Evolutionary conservation across 2,888 invertebrate species (phyloP).

Genomic region (Protodeltote pygarga): DNA sequence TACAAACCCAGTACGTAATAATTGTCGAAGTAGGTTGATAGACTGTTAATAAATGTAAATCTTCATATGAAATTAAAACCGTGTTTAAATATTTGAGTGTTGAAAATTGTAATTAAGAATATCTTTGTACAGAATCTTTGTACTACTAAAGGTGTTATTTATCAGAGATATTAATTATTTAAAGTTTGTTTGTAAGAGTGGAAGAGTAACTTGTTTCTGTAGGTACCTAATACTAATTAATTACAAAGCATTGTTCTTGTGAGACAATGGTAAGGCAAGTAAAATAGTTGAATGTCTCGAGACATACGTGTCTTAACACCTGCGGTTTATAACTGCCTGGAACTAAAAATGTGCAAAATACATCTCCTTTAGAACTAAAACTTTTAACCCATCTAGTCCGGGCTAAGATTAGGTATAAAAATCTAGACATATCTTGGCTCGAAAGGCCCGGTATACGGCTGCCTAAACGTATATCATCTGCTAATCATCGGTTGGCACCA

Average conservation of each 20-base stretch:
- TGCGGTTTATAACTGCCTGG: conserved; percentile 39
- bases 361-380: too few relatives aligned
- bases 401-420: too few relatives aligned
- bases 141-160: conserved; percentile 38
- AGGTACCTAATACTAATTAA: conserved; percentile 62
- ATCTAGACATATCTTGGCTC: too few relatives aligned
- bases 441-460: too few relatives aligned
- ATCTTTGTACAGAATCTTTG: conserved; percentile 51
- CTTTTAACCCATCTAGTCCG: too few relatives aligned
- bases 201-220: conserved; percentile 54
- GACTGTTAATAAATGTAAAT: conserved; percentile 12
- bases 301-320: conserved; percentile 50
- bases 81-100: conserved; percentile 18
- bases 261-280: conserved; percentile 61
- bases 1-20: conserved; percentile 16
- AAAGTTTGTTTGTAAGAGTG: conserved; percentile 51
- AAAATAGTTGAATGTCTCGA: conserved; percentile 48
- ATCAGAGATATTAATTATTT: conserved; percentile 57
- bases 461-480: too few relatives aligned
- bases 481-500: too few relatives aligned
- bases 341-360: conserved; percentile 2
- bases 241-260: conserved; percentile 65
- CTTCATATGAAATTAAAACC: conserved; percentile 37
- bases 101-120: conserved; percentile 51
- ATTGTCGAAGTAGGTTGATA: conserved; percentile 25